phyloP scores from a whole-genome alignment of 2,113 vertebrate species.

The Oriolus oriolus region DNA sequence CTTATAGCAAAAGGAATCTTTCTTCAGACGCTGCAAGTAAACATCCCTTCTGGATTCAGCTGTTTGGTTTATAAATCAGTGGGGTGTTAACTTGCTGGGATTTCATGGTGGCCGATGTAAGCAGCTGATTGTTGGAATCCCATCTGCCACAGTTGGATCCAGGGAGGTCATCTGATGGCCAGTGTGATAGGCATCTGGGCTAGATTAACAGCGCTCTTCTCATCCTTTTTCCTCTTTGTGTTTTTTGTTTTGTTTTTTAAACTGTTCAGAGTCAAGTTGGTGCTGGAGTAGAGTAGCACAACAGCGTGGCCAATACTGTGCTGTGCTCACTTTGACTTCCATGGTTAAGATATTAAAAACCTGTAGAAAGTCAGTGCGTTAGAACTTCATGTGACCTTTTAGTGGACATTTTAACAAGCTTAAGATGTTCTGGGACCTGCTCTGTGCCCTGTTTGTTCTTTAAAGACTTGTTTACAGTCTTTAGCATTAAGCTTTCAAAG shows the following conservation, averaged over 20 bases:
- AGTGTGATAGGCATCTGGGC: accelerated
- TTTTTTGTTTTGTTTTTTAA: background rate
- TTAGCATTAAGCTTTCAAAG: background rate
- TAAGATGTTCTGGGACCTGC: background rate
- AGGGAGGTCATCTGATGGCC: background rate
- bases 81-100: background rate
- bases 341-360: background rate
- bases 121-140: background rate
- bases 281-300: background rate
- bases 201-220: background rate
- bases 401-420: background rate
- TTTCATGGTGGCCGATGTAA: background rate
- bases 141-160: background rate
- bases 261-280: background rate
- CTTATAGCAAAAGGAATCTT: background rate
- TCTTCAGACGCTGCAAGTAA: background rate
- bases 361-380: background rate
- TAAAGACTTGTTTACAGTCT: background rate
- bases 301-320: accelerated
- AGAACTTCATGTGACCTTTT: background rate
- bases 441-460: background rate
- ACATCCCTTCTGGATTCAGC: background rate
- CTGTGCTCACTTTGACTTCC: background rate
- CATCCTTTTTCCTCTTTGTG: background rate
- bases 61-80: background rate